Base-by-base conservation (phyloP, 2,113 vertebrate species). In the Leptosomus discolor region DNA sequence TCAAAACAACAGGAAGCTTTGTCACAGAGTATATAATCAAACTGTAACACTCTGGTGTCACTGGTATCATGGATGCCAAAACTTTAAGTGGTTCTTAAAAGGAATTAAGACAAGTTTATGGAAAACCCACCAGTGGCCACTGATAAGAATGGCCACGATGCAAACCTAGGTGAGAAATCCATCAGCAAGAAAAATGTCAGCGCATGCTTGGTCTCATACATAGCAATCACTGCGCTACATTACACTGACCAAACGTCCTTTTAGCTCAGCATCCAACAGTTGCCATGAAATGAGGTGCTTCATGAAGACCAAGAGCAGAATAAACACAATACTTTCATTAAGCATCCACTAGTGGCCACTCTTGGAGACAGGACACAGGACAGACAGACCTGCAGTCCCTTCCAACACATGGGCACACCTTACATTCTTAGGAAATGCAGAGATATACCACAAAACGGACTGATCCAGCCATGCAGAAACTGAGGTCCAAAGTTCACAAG, bases 331-430 rank as follows among this genome's bases (percentile, higher is more conserved):
- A 8, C 6, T 29, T 69, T 8, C 63, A 27, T 68, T 19, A 36
- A 64, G 15, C 32, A 51, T 32, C 50, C 27, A 50, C 2, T 36
- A 45, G 21, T 3, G 64, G 27, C 26, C 46, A 51, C 39, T 60
- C 36, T 7, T 56, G 29, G 51, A 67, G 56, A 39, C 64, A 77
- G 37, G 27, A 46, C n/a, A 51, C 0, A 5, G 64, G 26, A 41
- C 22, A 51, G 12, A 32, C 4, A 18, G 57, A 82, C 43, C 36
- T 22, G 23, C 24, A 50, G 13, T 20, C 32, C 26, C 48, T 43
- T 54, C n/a, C 0, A 0, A 76, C 53, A 51, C 53, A 2, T 0
- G 2, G 19, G 8, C 41, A 90, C 17, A 22, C 29, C 34, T 75
- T 3, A 36, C 2, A 15, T 10, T 34, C 51, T 26, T 8, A 57